Percentiles rank a stretch among this genome's conserved stretches.
These are phyloP conservation scores for Drosophila virilis DNA, from an alignment of 1,140 invertebrate genomes.

Conservation along the genomic window DNA sequence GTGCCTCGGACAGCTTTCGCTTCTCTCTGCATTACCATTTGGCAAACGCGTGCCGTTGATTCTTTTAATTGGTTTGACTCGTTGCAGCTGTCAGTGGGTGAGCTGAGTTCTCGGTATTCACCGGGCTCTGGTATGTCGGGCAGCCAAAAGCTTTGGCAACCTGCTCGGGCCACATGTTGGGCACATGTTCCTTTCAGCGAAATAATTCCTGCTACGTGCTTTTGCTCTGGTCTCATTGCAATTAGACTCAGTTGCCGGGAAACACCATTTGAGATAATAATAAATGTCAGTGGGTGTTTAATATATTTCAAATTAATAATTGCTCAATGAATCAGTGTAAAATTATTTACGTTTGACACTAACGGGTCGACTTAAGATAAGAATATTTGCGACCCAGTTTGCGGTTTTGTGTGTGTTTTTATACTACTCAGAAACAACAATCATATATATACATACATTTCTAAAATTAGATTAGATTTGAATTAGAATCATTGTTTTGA, in stretches of 20 bases:
- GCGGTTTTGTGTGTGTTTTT: too few species aligned
- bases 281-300: constrained; percentile 15
- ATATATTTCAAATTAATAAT: neutral
- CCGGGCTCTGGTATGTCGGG: neutral
- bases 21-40: neutral
- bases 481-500: too few species aligned
- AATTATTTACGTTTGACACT: neutral
- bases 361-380: neutral
- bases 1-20: constrained; percentile 11
- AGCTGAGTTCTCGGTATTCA: constrained; percentile 29
- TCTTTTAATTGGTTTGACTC: constrained; percentile 48
- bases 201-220: constrained; percentile 34
- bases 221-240: neutral
- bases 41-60: constrained; percentile 29
- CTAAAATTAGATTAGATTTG: neutral
- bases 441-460: too few species aligned
- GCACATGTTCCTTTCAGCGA: constrained; percentile 33
- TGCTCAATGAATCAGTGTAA: constrained; percentile 4
- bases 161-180: constrained; percentile 30
- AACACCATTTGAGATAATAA: constrained; percentile 18
- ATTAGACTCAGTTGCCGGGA: constrained; percentile 6
- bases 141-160: constrained; percentile 14
- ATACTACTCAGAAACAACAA: too few species aligned
- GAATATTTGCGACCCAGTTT: neutral
- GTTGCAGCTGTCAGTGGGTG: constrained; percentile 39